Percentiles rank a stretch among this genome's conserved stretches.
Evolutionary conservation across 2,888 invertebrate species (phyloP).

Genomic region (Spodoptera littoralis): DNA sequence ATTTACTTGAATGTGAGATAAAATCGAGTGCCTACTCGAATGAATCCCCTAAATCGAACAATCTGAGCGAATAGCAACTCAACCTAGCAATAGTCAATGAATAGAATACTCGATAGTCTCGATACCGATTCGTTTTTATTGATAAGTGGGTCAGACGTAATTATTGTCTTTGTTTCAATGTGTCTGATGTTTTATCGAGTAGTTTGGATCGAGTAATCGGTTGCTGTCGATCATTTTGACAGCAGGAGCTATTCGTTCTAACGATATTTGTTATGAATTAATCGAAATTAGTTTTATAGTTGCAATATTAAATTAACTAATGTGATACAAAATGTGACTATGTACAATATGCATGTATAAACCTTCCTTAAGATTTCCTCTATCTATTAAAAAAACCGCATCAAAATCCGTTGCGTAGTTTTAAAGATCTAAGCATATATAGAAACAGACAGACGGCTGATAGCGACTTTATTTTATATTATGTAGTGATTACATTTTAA

Average conservation of each 20-base stretch:
- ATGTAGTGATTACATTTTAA: too few species aligned
- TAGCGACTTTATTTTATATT: too few species aligned
- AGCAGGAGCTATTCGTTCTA: conserved; percentile 13
- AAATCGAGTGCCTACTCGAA: conserved; percentile 69
- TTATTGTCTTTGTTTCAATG: conserved; percentile 29
- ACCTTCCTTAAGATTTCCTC: too few species aligned
- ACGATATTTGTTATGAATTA: conserved; percentile 22
- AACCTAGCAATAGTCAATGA: conserved; percentile 54
- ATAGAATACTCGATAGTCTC: conserved; percentile 40
- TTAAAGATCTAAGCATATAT: too few species aligned
- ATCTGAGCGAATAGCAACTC: conserved; percentile 50
- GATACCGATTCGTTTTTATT: conserved; percentile 52
- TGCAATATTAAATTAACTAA: too few species aligned
- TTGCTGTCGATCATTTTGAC: conserved; percentile 19
- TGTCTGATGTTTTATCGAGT: conserved; percentile 11
- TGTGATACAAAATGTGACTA: too few species aligned
- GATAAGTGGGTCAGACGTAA: conserved; percentile 51
- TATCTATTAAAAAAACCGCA: too few species aligned
- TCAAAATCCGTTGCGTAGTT: too few species aligned
- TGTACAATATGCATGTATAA: too few species aligned
- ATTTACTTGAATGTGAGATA: conserved; percentile 75
- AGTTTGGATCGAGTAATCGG: conserved; percentile 11
- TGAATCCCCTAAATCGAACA: conserved; percentile 70
- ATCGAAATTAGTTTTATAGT: conserved; percentile 8
- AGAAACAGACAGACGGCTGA: too few species aligned